Percentiles rank a stretch among this genome's conserved stretches.
phyloP scores from a whole-genome alignment of 2,113 vertebrate genomes.

The Proteles cristata region DNA sequence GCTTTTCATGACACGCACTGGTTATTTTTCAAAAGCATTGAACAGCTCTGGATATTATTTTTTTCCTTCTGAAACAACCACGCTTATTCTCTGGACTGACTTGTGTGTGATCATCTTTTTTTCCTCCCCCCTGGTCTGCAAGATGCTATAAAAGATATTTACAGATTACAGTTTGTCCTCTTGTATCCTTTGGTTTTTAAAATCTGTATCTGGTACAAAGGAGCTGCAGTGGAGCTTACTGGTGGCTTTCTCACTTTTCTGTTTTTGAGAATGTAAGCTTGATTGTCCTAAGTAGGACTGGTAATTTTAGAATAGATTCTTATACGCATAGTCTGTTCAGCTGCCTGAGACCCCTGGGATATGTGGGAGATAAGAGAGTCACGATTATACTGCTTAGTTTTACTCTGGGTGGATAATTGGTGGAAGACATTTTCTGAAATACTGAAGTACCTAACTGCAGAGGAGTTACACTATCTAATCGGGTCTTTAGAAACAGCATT shows the following conservation, averaged over 20 bases:
- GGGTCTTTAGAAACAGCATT: constrained; percentile 41
- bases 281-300: constrained; percentile 47
- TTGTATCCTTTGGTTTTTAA: constrained; percentile 22
- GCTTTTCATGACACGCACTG: not conserved
- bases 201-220: not conserved
- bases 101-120: not conserved
- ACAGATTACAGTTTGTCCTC: not conserved
- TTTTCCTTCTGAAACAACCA: not conserved
- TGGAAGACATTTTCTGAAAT: constrained; percentile 73
- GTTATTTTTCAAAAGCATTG: not conserved
- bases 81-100: not conserved
- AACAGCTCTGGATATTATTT: not conserved
- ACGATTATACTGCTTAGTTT: not conserved
- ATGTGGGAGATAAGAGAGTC: constrained; percentile 10
- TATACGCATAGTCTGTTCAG: constrained; percentile 19
- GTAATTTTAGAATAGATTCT: constrained; percentile 45
- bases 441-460: constrained; percentile 24
- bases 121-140: not conserved
- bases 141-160: constrained; percentile 45
- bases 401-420: constrained; percentile 39
- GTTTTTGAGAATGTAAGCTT: constrained; percentile 47
- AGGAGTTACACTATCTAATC: constrained; percentile 51
- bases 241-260: constrained; percentile 45
- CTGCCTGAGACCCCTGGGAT: constrained; percentile 13
- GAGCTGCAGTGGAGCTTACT: not conserved